Evolutionary conservation across 2,113 vertebrate species (phyloP).

Genomic region (Penelope pileata): DNA sequence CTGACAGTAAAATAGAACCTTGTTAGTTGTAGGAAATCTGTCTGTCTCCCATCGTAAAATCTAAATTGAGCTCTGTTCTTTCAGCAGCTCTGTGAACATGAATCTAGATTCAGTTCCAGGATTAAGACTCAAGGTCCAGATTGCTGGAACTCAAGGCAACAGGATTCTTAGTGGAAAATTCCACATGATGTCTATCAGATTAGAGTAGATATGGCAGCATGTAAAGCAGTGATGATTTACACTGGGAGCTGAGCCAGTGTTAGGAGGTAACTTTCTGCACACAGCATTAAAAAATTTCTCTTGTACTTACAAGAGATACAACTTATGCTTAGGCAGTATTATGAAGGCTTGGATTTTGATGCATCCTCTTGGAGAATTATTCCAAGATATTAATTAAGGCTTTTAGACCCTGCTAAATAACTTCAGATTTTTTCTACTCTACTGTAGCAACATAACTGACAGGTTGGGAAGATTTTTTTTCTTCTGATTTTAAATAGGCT

Average conservation of each 20-base stretch:
- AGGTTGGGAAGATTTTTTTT: neutral
- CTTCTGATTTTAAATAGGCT: neutral
- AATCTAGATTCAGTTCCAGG: slow-evolving; percentile 6
- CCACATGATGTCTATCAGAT: slow-evolving; percentile 28
- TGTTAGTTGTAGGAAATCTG: neutral
- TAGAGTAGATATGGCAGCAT: neutral
- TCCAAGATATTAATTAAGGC: neutral
- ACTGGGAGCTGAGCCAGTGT: slow-evolving; percentile 35
- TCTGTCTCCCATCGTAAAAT: neutral
- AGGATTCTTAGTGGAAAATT: slow-evolving; percentile 44
- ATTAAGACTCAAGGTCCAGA: slow-evolving; percentile 39
- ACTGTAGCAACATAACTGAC: neutral
- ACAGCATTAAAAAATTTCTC: neutral
- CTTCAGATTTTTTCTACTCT: neutral
- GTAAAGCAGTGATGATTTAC: slow-evolving; percentile 28
- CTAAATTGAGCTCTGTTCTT: neutral
- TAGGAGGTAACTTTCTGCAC: slow-evolving; percentile 11
- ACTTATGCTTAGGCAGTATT: neutral
- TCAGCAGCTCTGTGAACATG: neutral
- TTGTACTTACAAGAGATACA: neutral
- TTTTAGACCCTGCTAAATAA: neutral
- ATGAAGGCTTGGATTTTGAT: neutral
- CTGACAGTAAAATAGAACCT: neutral
- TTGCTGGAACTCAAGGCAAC: slow-evolving; percentile 14
- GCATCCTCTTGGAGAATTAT: neutral